Percentiles rank a stretch among this genome's conserved stretches.
These are phyloP conservation scores for Pristionchus mayeri DNA, from an alignment of 2,888 invertebrate genomes.

Conservation along the genomic window DNA sequence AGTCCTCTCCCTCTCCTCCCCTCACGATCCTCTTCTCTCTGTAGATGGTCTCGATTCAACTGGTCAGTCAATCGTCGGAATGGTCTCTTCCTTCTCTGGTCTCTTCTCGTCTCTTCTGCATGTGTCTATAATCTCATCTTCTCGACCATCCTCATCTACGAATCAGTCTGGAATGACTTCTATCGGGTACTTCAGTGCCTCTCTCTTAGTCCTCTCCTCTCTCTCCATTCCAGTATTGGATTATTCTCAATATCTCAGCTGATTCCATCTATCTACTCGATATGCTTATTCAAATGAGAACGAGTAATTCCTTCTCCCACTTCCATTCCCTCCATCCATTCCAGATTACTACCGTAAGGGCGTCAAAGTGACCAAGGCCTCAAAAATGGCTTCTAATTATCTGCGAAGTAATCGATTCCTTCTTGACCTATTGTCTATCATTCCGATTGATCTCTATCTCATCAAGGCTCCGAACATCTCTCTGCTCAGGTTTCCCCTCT, in stretches of 20 bases:
- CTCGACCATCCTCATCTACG: constrained; percentile 43
- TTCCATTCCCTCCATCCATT: background rate
- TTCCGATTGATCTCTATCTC: constrained; percentile 35
- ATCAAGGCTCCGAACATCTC: background rate
- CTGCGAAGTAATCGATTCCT: constrained; percentile 20
- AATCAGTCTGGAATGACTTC: constrained; percentile 15
- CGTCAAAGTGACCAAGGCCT: background rate
- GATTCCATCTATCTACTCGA: constrained; percentile 41
- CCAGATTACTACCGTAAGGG: constrained; percentile 42
- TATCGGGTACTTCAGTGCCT: constrained; percentile 14
- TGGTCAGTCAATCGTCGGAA: constrained; percentile 29
- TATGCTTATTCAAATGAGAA: constrained; percentile 35
- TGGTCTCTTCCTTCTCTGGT: constrained; percentile 35
- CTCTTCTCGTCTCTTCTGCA: constrained; percentile 35
- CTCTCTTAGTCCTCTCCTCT: background rate
- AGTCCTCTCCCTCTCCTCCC: background rate
- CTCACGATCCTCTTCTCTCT: background rate
- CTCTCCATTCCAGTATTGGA: constrained; percentile 10
- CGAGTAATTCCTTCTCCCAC: background rate
- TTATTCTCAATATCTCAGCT: background rate
- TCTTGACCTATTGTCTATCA: background rate
- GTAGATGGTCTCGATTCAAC: constrained; percentile 31
- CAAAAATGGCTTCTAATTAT: background rate
- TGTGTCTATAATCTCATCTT: constrained; percentile 33
- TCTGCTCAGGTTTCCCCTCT: background rate